Conservation (phyloP, 2,113 vertebrate species). For the Ammodytes marinus region DNA sequence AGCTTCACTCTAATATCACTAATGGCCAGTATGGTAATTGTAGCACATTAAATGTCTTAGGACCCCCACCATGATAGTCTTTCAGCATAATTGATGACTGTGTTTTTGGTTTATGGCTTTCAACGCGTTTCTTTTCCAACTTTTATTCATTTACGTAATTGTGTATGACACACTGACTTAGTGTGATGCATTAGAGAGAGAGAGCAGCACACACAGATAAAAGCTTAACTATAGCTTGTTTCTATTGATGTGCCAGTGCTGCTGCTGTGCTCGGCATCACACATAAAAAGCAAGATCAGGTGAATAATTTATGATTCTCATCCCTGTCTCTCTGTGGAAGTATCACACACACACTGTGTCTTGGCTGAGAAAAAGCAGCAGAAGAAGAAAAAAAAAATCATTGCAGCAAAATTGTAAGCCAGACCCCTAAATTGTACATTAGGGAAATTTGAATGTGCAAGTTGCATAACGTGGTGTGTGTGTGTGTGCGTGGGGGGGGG, state of each 20-base stretch:
- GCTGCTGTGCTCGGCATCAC: constrained; percentile 61
- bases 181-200: constrained; percentile 69
- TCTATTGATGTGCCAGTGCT: constrained; percentile 39
- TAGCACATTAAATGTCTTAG: constrained; percentile 77
- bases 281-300: constrained; percentile 71
- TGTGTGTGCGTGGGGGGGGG: too few species aligned
- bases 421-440: constrained; percentile 30
- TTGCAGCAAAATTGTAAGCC: constrained; percentile 24
- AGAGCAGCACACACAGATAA: constrained; percentile 62
- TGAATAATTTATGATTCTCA: constrained; percentile 76
- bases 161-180: constrained; percentile 65
- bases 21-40: constrained; percentile 82
- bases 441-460: constrained; percentile 39
- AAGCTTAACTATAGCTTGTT: constrained; percentile 56
- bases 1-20: constrained; percentile 82
- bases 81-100: constrained; percentile 70
- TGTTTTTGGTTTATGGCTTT: constrained; percentile 76
- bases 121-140: constrained; percentile 66
- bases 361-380: constrained; percentile 28
- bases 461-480: constrained; percentile 40
- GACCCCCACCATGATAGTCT: constrained; percentile 67
- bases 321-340: constrained; percentile 57
- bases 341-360: constrained; percentile 44
- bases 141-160: constrained; percentile 81
- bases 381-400: neutral